Evolutionary conservation across 2,888 invertebrate species (phyloP), one percentile per base, ranked within the genome.

Genomic region (Danaus chrysippus): DNA sequence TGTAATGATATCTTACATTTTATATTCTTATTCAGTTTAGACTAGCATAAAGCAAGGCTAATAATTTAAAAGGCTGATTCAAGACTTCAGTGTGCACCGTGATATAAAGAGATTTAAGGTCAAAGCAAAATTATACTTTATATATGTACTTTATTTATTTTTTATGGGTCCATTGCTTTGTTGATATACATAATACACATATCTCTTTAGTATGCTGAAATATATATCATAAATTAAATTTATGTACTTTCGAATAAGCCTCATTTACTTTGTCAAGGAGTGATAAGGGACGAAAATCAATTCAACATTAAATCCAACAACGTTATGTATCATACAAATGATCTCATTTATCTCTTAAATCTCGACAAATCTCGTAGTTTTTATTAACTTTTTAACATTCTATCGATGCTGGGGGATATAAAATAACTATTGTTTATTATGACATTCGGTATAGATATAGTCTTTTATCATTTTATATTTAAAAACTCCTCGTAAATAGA

Each of bases 11-110:
- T 34, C 23, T 6, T 6, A 34, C 8, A 34, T 49, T 10, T 49
- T 11, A 49, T 17, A 17, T 49, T 49, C 17, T 49, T 17, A 49
- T 49, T 49, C 17, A 49, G 6, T 15, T 49, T 49, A 49, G 49
- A 17, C 49, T 17, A 49, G 17, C 17, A 17, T 49, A 49, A 49
- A 49, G 10, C 17, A 17, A 49, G 49, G 15, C 49, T 49, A 10
- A 34, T 34, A 34, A 49, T 49, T 17, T 17, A n/a, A 17, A 49
- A 17, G 17, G 17, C 49, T 46, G 49, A 17, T 49, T 5, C 17
- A 17, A 49, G 49, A 17, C 49, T 49, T 15, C 49, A 17, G 17
- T 49, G 15, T 11, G 17, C 17, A 49, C 49, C 15, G 15, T 17
- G 17, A 49, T 49, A 17, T 49, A 10, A 17, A 49, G 15, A n/a